phyloP scores from a whole-genome alignment of 2,797 vertebrate species.

The Spheniscus humboldti region DNA sequence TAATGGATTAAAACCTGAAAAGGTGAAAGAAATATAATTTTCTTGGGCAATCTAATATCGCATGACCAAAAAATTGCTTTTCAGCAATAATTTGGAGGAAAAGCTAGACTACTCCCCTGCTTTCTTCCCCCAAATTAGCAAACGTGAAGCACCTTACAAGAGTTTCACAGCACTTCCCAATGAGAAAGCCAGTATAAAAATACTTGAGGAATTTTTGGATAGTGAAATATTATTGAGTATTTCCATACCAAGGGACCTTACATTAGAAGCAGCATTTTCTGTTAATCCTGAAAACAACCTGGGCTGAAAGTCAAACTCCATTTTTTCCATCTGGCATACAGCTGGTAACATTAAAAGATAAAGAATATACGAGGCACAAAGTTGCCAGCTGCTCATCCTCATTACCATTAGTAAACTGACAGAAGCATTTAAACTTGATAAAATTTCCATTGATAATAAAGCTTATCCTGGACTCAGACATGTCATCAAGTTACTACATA shows the following conservation, averaged over 20 bases:
- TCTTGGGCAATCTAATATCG: neutral
- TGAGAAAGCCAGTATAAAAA: neutral
- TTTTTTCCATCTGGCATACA: neutral
- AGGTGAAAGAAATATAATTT: neutral
- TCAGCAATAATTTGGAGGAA: neutral
- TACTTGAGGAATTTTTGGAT: neutral
- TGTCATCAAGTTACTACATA: neutral
- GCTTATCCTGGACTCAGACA: neutral
- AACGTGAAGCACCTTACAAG: neutral
- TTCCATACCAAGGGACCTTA: neutral
- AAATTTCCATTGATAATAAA: neutral
- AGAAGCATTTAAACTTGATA: neutral
- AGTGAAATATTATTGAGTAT: neutral
- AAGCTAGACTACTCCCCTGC: neutral
- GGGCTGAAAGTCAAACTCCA: neutral
- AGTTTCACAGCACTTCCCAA: neutral
- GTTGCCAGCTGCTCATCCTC: neutral
- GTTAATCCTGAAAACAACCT: neutral
- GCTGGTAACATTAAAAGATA: neutral
- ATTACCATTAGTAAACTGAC: neutral
- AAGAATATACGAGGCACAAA: neutral
- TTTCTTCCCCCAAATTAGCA: neutral
- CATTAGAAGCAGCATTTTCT: neutral
- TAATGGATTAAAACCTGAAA: constrained; percentile 38
- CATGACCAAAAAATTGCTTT: neutral